Conservation (phyloP, 2,888 invertebrate species). For the Nomada ferruginata region DNA sequence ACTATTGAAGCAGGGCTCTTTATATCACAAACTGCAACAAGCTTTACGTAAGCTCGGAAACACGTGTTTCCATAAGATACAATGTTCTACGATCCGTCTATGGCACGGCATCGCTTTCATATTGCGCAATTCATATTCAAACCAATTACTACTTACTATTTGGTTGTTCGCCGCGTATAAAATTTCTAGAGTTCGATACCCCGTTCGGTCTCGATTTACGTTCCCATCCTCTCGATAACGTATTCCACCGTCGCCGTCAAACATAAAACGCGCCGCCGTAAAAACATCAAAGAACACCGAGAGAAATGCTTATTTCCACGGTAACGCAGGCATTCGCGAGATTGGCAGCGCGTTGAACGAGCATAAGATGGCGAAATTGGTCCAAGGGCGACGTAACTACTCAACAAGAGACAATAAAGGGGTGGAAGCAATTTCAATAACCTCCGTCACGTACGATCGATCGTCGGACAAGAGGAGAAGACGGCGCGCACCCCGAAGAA, state of each 20-base stretch:
- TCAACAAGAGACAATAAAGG: conserved; percentile 45
- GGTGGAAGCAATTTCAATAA: conserved; percentile 61
- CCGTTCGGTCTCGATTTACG: too few species aligned
- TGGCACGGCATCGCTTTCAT: too few species aligned
- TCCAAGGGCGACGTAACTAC: conserved; percentile 49
- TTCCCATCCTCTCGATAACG: too few species aligned
- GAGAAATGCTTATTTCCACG: background rate
- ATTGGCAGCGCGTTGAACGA: conserved; percentile 8
- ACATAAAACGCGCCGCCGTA: too few species aligned
- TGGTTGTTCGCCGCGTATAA: too few species aligned
- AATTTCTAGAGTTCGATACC: background rate
- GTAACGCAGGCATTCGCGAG: background rate
- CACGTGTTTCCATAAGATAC: conserved; percentile 15
- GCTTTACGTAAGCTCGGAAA: conserved; percentile 35
- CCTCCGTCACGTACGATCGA: conserved; percentile 52
- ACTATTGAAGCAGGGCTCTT: conserved; percentile 22
- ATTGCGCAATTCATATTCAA: too few species aligned
- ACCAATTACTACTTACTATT: too few species aligned
- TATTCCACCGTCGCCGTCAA: too few species aligned
- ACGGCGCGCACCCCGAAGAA: conserved; percentile 22
- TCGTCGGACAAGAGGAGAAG: conserved; percentile 17
- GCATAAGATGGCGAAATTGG: conserved; percentile 37
- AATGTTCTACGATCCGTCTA: background rate
- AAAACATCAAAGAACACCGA: background rate
- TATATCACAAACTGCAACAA: conserved; percentile 4